Conservation (phyloP, 2,113 vertebrate genomes). For the Etheostoma cragini region DNA sequence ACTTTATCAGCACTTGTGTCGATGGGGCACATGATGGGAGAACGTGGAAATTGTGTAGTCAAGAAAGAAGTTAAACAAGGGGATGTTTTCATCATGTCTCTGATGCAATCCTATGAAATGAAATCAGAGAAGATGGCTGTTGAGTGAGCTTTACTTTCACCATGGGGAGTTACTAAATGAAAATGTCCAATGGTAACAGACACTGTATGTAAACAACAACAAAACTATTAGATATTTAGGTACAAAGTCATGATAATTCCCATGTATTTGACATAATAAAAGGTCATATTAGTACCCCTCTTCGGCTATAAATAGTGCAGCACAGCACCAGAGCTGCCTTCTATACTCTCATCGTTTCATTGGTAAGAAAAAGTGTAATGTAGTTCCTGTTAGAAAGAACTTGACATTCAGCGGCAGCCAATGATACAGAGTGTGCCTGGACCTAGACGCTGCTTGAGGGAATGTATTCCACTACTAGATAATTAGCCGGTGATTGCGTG, state of each 20-base stretch:
- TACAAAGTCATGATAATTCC: background rate
- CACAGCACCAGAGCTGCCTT: background rate
- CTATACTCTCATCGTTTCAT: slow-evolving; percentile 6
- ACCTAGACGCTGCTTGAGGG: slow-evolving; percentile 61
- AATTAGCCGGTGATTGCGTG: slow-evolving; percentile 73
- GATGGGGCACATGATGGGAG: slow-evolving; percentile 48
- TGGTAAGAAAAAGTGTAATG: slow-evolving; percentile 28
- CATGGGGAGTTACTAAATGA: background rate
- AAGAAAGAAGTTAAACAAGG: slow-evolving; percentile 42
- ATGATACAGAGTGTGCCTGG: slow-evolving; percentile 50
- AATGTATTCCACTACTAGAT: slow-evolving; percentile 67
- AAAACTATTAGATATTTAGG: background rate
- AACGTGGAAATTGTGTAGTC: slow-evolving; percentile 51
- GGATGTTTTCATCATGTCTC: slow-evolving; percentile 38
- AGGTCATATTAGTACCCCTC: background rate
- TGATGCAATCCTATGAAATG: slow-evolving; percentile 60
- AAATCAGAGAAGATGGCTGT: slow-evolving; percentile 30
- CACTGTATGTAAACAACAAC: background rate
- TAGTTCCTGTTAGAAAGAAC: slow-evolving; percentile 32
- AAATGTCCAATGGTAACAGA: background rate
- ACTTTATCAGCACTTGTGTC: slow-evolving; percentile 33
- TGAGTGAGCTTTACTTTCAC: slow-evolving; percentile 16
- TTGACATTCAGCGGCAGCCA: slow-evolving; percentile 63
- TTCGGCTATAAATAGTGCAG: background rate
- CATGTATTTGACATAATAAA: background rate